Percentiles rank a stretch among this genome's conserved stretches.
Conservation (phyloP, 2,113 vertebrate species). For the Pygoscelis antarcticus region DNA sequence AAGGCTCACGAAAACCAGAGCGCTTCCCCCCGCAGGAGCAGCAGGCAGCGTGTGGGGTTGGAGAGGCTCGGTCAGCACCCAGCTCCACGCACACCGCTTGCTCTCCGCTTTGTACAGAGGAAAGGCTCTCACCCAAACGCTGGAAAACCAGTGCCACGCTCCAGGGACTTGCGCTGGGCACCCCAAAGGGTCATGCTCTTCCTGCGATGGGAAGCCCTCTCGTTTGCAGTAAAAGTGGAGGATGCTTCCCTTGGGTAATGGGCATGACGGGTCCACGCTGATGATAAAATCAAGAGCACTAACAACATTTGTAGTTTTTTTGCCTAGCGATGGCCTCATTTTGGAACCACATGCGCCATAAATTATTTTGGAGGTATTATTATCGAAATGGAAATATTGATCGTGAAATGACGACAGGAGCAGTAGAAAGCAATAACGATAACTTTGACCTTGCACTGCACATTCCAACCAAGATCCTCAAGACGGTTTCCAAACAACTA, state of each 20-base stretch:
- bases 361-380: background rate
- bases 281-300: background rate
- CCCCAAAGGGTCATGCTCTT: background rate
- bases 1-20: background rate
- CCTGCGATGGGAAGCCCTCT: rapidly evolving
- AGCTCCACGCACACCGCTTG: rapidly evolving
- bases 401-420: background rate
- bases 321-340: background rate
- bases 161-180: background rate
- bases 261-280: rapidly evolving
- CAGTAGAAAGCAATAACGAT: background rate
- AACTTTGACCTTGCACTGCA: background rate
- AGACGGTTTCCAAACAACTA: background rate
- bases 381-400: background rate
- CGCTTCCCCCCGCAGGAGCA: background rate
- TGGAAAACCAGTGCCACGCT: rapidly evolving
- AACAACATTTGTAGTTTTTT: background rate
- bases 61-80: background rate
- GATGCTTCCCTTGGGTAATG: background rate
- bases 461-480: background rate
- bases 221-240: rapidly evolving
- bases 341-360: background rate
- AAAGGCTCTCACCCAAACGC: background rate
- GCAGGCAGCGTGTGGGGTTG: rapidly evolving
- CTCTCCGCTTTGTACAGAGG: background rate